phyloP scores from a whole-genome alignment of 92 coral and sea anemone species.

The Ricordea florida region DNA sequence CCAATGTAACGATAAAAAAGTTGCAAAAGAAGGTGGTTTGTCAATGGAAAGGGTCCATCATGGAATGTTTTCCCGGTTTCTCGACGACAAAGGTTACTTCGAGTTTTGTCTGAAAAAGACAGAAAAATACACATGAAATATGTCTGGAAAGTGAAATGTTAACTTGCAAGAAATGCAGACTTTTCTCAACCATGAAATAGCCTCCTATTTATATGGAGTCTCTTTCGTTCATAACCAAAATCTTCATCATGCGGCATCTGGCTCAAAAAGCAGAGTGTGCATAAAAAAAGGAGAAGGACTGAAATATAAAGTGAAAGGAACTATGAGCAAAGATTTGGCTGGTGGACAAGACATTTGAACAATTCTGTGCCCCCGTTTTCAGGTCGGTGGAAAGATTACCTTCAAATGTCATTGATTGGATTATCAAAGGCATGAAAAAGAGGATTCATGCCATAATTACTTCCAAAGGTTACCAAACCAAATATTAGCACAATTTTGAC shows the following conservation, averaged over 20 bases:
- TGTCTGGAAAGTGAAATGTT: slow-evolving; percentile 30
- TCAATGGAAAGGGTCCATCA: background rate
- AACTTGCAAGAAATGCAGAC: background rate
- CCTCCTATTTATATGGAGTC: slow-evolving; percentile 30
- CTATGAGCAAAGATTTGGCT: slow-evolving; percentile 65
- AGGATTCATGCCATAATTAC: slow-evolving; percentile 16
- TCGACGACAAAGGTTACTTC: slow-evolving; percentile 27
- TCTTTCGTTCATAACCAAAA: slow-evolving; percentile 27
- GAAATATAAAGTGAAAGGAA: slow-evolving; percentile 54
- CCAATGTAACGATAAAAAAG: background rate
- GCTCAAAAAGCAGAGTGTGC: slow-evolving; percentile 21
- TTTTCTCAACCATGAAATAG: background rate
- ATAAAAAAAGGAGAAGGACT: slow-evolving; percentile 54
- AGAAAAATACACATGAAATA: slow-evolving; percentile 10
- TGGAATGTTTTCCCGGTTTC: slow-evolving; percentile 4
- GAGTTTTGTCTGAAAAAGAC: slow-evolving; percentile 38
- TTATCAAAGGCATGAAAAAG: slow-evolving; percentile 44
- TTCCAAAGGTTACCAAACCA: slow-evolving; percentile 33
- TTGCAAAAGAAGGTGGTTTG: background rate
- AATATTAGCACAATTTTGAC: slow-evolving; percentile 5
- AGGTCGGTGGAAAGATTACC: slow-evolving; percentile 2
- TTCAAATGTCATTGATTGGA: slow-evolving; percentile 10
- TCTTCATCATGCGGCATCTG: background rate
- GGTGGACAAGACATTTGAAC: slow-evolving; percentile 64
- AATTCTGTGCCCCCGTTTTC: slow-evolving; percentile 44